Evolutionary conservation across 2,113 vertebrate species (phyloP).

Genomic region (Acanthochromis polyacanthus): DNA sequence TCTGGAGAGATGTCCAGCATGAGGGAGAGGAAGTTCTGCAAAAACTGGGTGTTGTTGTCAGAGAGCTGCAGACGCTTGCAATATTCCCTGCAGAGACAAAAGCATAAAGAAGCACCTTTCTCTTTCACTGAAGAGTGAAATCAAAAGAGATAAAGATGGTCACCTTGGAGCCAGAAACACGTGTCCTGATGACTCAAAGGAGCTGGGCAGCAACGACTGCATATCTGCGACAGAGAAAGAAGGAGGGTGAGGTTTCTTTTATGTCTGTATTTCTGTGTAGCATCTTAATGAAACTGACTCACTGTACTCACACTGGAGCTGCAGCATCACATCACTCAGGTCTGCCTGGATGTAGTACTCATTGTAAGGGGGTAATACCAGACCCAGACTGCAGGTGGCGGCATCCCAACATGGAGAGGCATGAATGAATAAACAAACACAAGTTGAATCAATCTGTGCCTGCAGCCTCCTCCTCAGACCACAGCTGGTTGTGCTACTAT

Average conservation of each 20-base stretch:
- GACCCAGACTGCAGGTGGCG: conserved; percentile 88
- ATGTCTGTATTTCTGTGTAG: neutral
- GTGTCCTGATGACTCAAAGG: conserved; percentile 96
- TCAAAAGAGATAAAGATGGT: conserved; percentile 1
- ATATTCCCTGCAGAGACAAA: conserved; percentile 89
- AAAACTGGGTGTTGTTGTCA: conserved; percentile 98
- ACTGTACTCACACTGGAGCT: conserved; percentile 97
- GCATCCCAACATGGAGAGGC: conserved; percentile 33
- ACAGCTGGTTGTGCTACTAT: neutral
- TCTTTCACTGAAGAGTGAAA: neutral
- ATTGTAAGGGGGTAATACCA: conserved; percentile 94
- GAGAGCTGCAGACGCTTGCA: conserved; percentile 96
- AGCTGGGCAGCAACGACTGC: conserved; percentile 97
- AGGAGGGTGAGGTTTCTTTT: conserved; percentile 75
- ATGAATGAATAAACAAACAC: conserved; percentile 2
- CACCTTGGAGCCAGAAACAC: conserved; percentile 99
- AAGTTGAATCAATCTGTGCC: neutral
- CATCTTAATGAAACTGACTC: neutral
- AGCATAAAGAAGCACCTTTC: conserved; percentile 4
- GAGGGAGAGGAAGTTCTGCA: conserved; percentile 97
- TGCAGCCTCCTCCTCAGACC: neutral
- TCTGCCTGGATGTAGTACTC: conserved; percentile 97
- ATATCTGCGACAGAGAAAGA: conserved; percentile 93
- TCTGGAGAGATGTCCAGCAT: conserved; percentile 98
- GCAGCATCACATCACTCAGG: conserved; percentile 97